These are phyloP conservation scores for Onychomys leucogaster DNA, from an alignment of 2,797 vertebrate species.

Conservation along the genomic window DNA sequence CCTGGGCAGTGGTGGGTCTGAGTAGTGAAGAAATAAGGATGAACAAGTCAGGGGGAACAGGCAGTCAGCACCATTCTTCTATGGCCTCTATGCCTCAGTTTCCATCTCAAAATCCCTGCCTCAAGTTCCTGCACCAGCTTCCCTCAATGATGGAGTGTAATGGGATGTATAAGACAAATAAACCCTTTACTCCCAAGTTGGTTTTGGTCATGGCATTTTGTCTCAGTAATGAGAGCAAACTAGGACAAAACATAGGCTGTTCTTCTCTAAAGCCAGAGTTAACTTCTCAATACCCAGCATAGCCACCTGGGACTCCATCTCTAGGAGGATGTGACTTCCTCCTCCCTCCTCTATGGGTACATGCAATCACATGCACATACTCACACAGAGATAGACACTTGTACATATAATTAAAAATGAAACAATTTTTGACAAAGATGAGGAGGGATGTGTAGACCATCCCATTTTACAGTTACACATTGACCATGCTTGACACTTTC, in stretches of 20 bases:
- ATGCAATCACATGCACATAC: background rate
- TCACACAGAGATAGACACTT: background rate
- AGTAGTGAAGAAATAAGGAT: background rate
- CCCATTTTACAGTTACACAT: background rate
- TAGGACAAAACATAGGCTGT: background rate
- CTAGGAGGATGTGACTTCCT: background rate
- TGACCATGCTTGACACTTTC: too few relatives aligned
- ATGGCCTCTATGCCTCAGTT: background rate
- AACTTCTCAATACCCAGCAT: too few relatives aligned
- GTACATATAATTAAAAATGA: background rate
- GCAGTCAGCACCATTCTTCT: background rate
- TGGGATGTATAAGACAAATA: background rate
- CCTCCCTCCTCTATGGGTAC: background rate
- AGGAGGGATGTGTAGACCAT: fast-evolving
- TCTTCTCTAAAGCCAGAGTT: background rate
- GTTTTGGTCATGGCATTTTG: too few relatives aligned
- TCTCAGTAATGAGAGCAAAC: background rate
- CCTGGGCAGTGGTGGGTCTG: background rate
- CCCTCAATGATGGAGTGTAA: background rate
- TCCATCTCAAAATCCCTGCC: background rate
- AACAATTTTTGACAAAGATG: background rate
- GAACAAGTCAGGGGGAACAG: background rate
- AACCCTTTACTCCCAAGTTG: background rate
- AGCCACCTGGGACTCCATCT: too few relatives aligned
- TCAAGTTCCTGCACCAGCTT: background rate